A percentile compares a stretch with the other conserved stretches of the same genome.
These are phyloP conservation scores for Temnothorax curvispinosus DNA, from an alignment of 1,140 invertebrate species.

Conservation along the genomic window DNA sequence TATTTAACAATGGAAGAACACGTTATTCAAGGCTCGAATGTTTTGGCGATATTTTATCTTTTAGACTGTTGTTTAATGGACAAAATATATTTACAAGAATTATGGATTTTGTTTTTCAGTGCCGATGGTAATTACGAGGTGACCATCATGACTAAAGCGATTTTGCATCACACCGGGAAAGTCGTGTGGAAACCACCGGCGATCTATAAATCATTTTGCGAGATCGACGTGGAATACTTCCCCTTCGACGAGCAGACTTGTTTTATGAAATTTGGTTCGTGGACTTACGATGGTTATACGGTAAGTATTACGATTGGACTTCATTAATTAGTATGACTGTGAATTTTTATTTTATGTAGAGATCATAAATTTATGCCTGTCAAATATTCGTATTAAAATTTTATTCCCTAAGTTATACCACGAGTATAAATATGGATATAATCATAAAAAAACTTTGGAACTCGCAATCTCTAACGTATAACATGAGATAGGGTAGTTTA, in stretches of 20 bases:
- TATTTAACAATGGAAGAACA: background rate
- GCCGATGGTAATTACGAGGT: slow-evolving; percentile 99
- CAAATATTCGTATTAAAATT: background rate
- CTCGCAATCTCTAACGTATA: background rate
- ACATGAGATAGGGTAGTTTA: background rate
- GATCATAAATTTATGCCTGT: background rate
- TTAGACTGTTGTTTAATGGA: background rate
- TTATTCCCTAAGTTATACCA: background rate
- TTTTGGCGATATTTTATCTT: background rate
- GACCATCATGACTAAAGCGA: slow-evolving; percentile 98
- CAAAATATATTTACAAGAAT: background rate
- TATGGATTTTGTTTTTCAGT: slow-evolving; percentile 86
- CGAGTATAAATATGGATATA: too few species aligned
- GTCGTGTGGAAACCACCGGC: slow-evolving; percentile 99
- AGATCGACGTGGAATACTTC: slow-evolving; percentile 98
- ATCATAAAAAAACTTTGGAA: background rate
- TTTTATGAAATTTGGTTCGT: slow-evolving; percentile 98
- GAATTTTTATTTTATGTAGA: background rate
- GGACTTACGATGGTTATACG: slow-evolving; percentile 97
- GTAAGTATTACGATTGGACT: slow-evolving; percentile 85
- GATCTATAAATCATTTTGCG: slow-evolving; percentile 99
- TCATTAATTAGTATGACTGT: background rate
- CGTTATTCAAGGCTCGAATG: background rate
- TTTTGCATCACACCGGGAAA: slow-evolving; percentile 95
- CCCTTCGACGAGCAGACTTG: slow-evolving; percentile 98